A percentile compares a stretch with the other conserved stretches of the same genome.
Evolutionary conservation across 92 coral and sea anemone genomes (phyloP).

Genomic region (Bergia puertoricense): DNA sequence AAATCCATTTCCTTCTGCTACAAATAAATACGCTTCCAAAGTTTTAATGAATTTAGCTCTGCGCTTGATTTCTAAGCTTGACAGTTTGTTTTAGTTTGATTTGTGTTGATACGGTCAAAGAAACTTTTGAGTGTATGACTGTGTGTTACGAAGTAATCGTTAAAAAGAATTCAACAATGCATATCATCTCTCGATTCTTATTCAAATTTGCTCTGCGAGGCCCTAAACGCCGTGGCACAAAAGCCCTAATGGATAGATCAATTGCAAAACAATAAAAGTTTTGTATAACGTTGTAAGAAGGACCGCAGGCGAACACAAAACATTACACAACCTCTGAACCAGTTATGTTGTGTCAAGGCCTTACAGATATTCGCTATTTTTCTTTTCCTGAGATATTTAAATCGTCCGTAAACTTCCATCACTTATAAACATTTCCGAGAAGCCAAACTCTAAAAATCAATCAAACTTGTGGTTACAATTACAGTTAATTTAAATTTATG

Average conservation of each 20-base stretch:
- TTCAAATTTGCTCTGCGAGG: constrained; percentile 90
- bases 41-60: constrained; percentile 7
- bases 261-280: constrained; percentile 71
- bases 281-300: constrained; percentile 66
- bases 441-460: constrained; percentile 59
- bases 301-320: constrained; percentile 39
- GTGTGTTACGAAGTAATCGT: constrained; percentile 81
- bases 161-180: constrained; percentile 89
- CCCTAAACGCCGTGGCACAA: constrained; percentile 81
- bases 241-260: constrained; percentile 75
- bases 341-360: constrained; percentile 39
- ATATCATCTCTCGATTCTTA: constrained; percentile 90
- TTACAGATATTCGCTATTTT: constrained; percentile 31
- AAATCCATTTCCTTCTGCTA: constrained; percentile 47
- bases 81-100: constrained; percentile 39
- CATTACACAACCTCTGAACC: constrained; percentile 28
- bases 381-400: constrained; percentile 33
- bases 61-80: constrained; percentile 27
- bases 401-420: constrained; percentile 19
- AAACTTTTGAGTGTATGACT: constrained; percentile 60
- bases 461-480: constrained; percentile 67
- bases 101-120: constrained; percentile 50
- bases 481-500: constrained; percentile 75
- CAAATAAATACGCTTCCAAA: constrained; percentile 32
- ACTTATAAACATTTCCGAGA: constrained; percentile 38